Evolutionary conservation across 2,797 vertebrate species (phyloP).

Genomic region (Muscicapa striata): DNA sequence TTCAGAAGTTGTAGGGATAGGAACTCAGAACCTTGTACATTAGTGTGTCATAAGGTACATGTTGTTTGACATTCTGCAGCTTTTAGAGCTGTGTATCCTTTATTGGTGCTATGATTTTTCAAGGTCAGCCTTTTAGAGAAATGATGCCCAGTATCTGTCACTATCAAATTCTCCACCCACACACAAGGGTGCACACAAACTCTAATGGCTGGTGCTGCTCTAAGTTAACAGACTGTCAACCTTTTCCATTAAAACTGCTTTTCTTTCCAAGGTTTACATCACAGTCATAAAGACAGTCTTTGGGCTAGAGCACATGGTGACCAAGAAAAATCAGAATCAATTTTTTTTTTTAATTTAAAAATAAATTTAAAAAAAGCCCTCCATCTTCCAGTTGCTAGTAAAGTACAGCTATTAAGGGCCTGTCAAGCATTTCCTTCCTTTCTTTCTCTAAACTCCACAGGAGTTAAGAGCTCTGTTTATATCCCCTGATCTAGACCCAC

Average conservation of each 20-base stretch:
- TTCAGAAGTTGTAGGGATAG: neutral
- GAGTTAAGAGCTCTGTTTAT: neutral
- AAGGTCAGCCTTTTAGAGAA: slow-evolving; percentile 28
- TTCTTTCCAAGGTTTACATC: neutral
- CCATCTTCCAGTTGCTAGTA: neutral
- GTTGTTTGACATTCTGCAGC: neutral
- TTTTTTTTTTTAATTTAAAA: no score
- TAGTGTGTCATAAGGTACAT: neutral
- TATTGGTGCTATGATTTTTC: neutral
- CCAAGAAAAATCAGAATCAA: no score
- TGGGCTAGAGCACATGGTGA: neutral
- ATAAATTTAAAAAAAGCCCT: fast-evolving
- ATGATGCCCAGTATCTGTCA: neutral
- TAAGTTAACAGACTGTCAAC: neutral
- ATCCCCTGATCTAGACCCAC: neutral
- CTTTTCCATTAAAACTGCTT: neutral
- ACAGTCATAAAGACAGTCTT: neutral
- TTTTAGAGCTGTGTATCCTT: neutral
- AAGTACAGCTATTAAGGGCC: neutral
- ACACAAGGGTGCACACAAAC: neutral
- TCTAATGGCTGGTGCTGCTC: neutral
- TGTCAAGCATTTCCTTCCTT: neutral
- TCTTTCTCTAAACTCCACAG: neutral
- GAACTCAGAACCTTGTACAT: neutral
- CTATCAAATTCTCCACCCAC: neutral